A percentile compares a stretch with the other conserved stretches of the same genome.
These are phyloP conservation scores for Xiphophorus hellerii DNA, from an alignment of 2,113 vertebrate species.

Conservation along the genomic window DNA sequence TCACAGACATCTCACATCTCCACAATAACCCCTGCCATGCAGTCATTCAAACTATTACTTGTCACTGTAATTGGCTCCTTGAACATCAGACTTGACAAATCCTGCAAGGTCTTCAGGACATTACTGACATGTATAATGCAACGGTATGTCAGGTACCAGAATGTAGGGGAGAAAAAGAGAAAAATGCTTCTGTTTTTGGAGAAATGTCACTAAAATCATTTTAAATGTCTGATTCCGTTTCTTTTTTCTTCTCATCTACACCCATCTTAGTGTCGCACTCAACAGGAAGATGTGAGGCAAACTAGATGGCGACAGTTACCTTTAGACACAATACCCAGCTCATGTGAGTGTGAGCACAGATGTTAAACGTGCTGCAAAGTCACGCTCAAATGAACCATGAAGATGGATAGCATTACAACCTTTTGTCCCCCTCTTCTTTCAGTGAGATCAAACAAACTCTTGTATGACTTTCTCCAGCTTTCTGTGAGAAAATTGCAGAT, in stretches of 20 bases:
- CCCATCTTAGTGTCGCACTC: neutral
- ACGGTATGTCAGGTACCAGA: constrained; percentile 11
- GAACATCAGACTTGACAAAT: constrained; percentile 63
- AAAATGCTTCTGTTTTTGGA: constrained; percentile 7
- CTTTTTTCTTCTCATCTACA: constrained; percentile 9
- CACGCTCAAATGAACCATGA: constrained; percentile 50
- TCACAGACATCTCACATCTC: constrained; percentile 50
- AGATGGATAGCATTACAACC: constrained; percentile 69
- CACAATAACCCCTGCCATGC: constrained; percentile 57
- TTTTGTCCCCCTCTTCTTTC: constrained; percentile 73
- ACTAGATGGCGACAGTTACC: constrained; percentile 14
- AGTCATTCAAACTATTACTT: constrained; percentile 50
- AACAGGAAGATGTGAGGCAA: constrained; percentile 17
- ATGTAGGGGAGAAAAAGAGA: neutral
- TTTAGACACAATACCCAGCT: constrained; percentile 45
- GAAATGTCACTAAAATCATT: constrained; percentile 5
- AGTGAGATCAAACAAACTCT: constrained; percentile 61
- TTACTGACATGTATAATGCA: constrained; percentile 19
- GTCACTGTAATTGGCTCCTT: constrained; percentile 73
- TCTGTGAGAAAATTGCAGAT: constrained; percentile 46
- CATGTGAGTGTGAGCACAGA: constrained; percentile 65
- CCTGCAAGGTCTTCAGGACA: constrained; percentile 38
- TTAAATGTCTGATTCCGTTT: constrained; percentile 4
- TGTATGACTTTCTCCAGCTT: constrained; percentile 49
- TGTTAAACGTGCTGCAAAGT: constrained; percentile 55